Evolutionary conservation across 2,113 vertebrate genomes (phyloP).

Genomic region (Anoura caudifer): DNA sequence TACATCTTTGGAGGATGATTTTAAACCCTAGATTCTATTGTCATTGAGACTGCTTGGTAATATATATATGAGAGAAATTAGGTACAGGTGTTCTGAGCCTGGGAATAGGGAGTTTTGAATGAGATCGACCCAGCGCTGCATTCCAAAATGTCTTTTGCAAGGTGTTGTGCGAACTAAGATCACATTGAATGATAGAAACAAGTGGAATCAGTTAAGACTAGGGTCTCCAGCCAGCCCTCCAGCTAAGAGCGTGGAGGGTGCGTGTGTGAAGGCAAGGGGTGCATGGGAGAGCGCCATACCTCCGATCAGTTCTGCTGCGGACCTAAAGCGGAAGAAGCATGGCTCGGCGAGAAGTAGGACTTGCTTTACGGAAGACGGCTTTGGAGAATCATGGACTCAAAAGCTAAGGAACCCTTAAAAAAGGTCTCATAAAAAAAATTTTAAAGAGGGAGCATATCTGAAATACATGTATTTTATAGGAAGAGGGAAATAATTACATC

Average conservation of each 20-base stretch:
- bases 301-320: neutral
- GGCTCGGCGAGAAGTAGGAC: neutral
- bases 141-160: neutral
- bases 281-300: neutral
- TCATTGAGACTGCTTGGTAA: neutral
- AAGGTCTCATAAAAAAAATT: neutral
- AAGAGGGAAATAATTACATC: conserved; percentile 14
- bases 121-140: neutral
- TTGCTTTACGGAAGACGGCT: neutral
- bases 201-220: neutral
- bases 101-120: neutral
- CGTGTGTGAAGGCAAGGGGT: accelerated
- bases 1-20: neutral
- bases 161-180: neutral
- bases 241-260: neutral
- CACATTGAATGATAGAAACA: neutral
- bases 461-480: neutral
- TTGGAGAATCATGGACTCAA: neutral
- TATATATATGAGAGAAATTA: neutral
- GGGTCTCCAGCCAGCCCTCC: neutral
- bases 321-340: neutral
- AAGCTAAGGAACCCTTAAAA: neutral
- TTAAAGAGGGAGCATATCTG: neutral
- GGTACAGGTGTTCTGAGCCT: neutral
- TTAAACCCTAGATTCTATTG: neutral